Conservation (phyloP, 2,888 invertebrate species). For the Ochropleura plecta region DNA sequence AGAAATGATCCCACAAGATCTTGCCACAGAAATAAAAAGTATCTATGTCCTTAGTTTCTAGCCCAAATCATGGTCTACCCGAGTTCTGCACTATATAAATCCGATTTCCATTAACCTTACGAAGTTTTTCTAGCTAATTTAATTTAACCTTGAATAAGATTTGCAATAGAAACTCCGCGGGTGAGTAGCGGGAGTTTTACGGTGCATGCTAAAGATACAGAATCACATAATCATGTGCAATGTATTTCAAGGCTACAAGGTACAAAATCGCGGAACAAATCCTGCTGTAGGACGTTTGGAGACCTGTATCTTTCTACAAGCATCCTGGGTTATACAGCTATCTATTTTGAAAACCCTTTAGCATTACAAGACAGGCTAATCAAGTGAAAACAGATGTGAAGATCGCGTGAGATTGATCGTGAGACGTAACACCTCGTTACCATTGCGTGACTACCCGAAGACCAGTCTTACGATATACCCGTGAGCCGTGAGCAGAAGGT, state of each 20-base stretch:
- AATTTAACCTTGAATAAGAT: background rate
- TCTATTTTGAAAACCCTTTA: constrained; percentile 30
- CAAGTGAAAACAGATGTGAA: constrained; percentile 68
- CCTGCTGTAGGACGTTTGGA: too few species aligned
- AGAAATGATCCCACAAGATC: background rate
- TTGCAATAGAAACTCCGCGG: too few species aligned
- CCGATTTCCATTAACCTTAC: background rate
- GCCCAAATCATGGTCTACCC: background rate
- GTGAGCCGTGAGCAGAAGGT: constrained; percentile 34
- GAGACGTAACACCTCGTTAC: constrained; percentile 41
- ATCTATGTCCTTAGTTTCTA: background rate
- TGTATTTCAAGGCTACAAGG: background rate
- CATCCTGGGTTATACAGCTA: background rate
- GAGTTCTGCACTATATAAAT: background rate
- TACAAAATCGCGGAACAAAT: background rate
- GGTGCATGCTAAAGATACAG: background rate
- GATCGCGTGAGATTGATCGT: constrained; percentile 68
- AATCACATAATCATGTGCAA: background rate
- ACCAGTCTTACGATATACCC: constrained; percentile 31
- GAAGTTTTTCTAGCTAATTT: background rate
- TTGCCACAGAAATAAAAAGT: background rate
- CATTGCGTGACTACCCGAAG: constrained; percentile 48
- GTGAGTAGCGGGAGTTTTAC: too few species aligned
- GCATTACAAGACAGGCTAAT: constrained; percentile 64
- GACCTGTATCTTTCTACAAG: background rate